A percentile compares a stretch with the other conserved stretches of the same genome.
These are phyloP conservation scores for Rugalucina vietnamica DNA, from an alignment of 2,888 invertebrate species.

Conservation along the genomic window DNA sequence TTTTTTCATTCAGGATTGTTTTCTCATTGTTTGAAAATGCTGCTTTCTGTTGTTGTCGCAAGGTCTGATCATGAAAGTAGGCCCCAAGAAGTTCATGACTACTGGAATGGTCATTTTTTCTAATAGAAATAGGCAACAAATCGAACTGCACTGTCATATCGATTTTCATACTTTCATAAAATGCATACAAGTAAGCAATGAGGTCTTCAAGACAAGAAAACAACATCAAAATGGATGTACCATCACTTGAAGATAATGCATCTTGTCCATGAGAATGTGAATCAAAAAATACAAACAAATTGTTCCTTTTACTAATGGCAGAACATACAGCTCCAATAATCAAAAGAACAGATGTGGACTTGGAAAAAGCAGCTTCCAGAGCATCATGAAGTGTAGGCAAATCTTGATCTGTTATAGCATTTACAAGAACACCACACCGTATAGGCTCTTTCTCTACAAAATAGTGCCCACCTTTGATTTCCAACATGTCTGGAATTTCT, in stretches of 20 bases:
- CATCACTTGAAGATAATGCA: conserved; percentile 9
- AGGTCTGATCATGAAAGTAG: neutral
- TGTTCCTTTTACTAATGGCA: conserved; percentile 15
- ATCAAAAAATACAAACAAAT: conserved; percentile 20
- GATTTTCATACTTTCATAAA: neutral
- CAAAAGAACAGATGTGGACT: neutral
- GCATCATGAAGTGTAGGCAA: conserved; percentile 33
- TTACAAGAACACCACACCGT: conserved; percentile 13
- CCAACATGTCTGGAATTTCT: conserved; percentile 32
- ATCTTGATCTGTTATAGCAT: neutral
- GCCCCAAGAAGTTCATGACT: neutral
- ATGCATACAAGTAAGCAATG: neutral
- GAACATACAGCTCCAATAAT: conserved; percentile 29
- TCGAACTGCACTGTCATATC: neutral
- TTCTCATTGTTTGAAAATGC: neutral
- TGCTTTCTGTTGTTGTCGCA: conserved; percentile 7
- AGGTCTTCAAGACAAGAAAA: neutral
- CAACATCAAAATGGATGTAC: neutral
- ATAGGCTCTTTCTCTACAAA: conserved; percentile 14
- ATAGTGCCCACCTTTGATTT: neutral
- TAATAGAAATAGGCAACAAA: neutral
- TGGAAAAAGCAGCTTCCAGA: conserved; percentile 12
- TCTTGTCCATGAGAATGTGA: conserved; percentile 16
- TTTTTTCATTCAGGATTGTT: neutral
- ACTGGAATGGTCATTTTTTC: too few relatives aligned